phyloP scores from a whole-genome alignment of 30 jellyfish, hydroid and myxozoan genomes.

The Aurelia sp. region DNA sequence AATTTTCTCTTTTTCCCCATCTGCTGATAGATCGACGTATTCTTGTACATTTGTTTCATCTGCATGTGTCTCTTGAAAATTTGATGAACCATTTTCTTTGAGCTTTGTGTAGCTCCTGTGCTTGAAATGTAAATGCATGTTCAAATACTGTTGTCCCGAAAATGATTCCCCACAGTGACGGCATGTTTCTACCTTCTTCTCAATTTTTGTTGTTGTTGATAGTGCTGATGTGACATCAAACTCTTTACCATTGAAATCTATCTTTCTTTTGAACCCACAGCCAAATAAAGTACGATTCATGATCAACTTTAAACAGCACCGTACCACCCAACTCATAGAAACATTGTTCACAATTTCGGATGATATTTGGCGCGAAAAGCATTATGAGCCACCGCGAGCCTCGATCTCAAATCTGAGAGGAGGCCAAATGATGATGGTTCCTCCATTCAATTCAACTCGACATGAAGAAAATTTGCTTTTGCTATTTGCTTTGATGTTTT shows the following conservation, averaged over 20 bases:
- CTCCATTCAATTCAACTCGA: neutral
- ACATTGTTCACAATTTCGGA: neutral
- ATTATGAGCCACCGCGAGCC: neutral
- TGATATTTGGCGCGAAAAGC: slow-evolving; percentile 1
- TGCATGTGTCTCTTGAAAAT: slow-evolving; percentile 35
- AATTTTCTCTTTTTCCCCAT: too few relatives aligned
- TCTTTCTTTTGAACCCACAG: slow-evolving; percentile 38
- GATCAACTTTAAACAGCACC: slow-evolving; percentile 6
- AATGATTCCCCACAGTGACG: slow-evolving; percentile 29
- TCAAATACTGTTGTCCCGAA: slow-evolving; percentile 18
- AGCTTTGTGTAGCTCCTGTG: slow-evolving; percentile 8
- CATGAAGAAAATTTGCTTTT: neutral
- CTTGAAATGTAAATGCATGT: slow-evolving; percentile 50
- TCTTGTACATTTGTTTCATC: slow-evolving; percentile 14
- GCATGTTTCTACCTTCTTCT: slow-evolving; percentile 37
- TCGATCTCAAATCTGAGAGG: neutral
- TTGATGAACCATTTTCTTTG: slow-evolving; percentile 19
- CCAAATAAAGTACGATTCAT: slow-evolving; percentile 24
- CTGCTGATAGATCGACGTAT: neutral
- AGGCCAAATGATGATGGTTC: neutral
- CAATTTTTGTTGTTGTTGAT: slow-evolving; percentile 28
- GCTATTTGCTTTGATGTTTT: neutral
- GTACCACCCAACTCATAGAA: too few relatives aligned
- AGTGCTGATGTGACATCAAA: slow-evolving; percentile 47
- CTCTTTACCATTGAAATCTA: slow-evolving; percentile 40